Conservation (phyloP, 2,888 invertebrate genomes). For the Macaria notata region DNA sequence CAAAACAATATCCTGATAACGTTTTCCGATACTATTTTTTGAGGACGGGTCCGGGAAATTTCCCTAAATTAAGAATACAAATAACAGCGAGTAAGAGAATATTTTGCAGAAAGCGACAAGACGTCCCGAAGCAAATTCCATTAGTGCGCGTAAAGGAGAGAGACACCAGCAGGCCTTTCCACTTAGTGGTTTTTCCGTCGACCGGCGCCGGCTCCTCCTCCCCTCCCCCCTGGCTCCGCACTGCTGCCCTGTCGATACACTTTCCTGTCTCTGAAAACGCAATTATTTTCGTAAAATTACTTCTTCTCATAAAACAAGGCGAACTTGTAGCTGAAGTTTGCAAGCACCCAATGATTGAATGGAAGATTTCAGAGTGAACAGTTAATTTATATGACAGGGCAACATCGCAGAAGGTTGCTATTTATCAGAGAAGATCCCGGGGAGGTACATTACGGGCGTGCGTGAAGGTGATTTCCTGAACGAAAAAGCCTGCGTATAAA, state of each 20-base stretch:
- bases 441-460: conserved; percentile 41
- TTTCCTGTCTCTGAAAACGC: conserved; percentile 31
- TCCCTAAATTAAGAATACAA: conserved; percentile 23
- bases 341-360: conserved; percentile 34
- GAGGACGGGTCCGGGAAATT: conserved; percentile 6
- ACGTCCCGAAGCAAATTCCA: conserved; percentile 53
- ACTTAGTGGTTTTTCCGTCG: conserved; percentile 55
- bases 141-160: conserved; percentile 48
- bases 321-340: conserved; percentile 5
- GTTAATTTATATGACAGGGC: conserved; percentile 34
- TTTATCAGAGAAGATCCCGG: conserved; percentile 50
- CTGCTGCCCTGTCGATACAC: conserved; percentile 38
- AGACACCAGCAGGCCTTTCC: conserved; percentile 50
- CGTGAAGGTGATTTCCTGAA: conserved; percentile 49
- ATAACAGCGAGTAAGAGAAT: conserved; percentile 32
- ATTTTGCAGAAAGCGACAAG: conserved; percentile 43
- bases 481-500: conserved; percentile 55
- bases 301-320: conserved; percentile 11
- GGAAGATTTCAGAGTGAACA: conserved; percentile 34
- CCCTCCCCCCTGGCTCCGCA: conserved; percentile 15
- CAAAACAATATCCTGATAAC: neutral
- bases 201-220: conserved; percentile 39
- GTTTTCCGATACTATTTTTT: conserved; percentile 10
- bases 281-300: conserved; percentile 36
- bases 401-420: conserved; percentile 41